Percentiles rank a stretch among this genome's conserved stretches.
Conservation (phyloP, 2,888 invertebrate species). For the Coelinius sp. region DNA sequence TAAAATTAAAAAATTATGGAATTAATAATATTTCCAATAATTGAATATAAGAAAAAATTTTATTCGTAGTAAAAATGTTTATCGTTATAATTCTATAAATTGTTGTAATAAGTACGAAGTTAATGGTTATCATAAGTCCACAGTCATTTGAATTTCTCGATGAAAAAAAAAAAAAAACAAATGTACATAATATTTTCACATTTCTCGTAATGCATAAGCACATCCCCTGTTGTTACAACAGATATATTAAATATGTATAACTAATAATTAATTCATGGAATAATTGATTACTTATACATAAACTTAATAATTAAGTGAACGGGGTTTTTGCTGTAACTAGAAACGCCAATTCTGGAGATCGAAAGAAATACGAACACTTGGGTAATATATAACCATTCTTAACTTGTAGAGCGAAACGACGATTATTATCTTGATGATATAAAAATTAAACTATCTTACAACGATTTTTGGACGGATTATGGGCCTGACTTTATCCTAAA, state of each 20-base stretch:
- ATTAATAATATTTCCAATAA: background rate
- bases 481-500: background rate
- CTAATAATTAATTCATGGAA: background rate
- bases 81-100: background rate
- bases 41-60: background rate
- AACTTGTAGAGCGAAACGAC: background rate
- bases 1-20: too few species aligned
- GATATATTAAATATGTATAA: background rate
- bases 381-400: background rate
- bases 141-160: background rate
- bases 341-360: background rate
- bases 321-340: constrained; percentile 3
- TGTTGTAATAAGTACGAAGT: background rate
- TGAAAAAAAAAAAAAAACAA: background rate
- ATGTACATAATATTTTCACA: background rate
- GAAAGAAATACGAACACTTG: background rate
- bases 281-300: background rate
- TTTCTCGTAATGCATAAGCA: background rate
- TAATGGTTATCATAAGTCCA: background rate
- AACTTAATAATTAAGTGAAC: background rate
- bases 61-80: background rate
- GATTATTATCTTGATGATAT: background rate
- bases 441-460: background rate
- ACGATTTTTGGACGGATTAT: constrained; percentile 14
- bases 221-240: background rate